Conservation (phyloP, 2,113 vertebrate species). For the Ammodytes dubius region DNA sequence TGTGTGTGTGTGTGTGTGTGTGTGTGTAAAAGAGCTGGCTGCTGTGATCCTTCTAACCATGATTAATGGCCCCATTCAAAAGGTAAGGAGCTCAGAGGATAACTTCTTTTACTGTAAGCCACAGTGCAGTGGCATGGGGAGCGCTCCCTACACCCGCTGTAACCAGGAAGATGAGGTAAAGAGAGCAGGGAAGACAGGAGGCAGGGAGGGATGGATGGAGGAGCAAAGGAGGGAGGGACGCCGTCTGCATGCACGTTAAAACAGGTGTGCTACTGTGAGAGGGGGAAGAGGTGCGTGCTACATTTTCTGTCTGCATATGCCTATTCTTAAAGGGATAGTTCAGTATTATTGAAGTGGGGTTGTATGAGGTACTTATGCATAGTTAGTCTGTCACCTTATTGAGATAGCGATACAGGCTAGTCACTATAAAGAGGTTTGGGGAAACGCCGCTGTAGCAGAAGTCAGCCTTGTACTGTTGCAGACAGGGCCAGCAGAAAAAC, state of each 20-base stretch:
- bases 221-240: not conserved
- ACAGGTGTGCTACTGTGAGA: slow-evolving; percentile 30
- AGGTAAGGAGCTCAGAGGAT: slow-evolving; percentile 82
- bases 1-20: slow-evolving; percentile 8
- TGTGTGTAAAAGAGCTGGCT: slow-evolving; percentile 55
- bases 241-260: slow-evolving; percentile 38
- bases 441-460: too few species aligned
- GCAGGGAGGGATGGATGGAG: slow-evolving; percentile 25
- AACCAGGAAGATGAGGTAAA: slow-evolving; percentile 68
- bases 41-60: slow-evolving; percentile 77
- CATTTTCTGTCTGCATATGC: not conserved
- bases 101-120: slow-evolving; percentile 83
- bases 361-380: too few species aligned
- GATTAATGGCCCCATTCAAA: slow-evolving; percentile 83
- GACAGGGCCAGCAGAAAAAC: too few species aligned
- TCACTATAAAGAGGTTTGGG: too few species aligned
- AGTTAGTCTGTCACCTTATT: too few species aligned
- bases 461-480: too few species aligned
- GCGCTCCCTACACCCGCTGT: slow-evolving; percentile 54
- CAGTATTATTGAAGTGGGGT: too few species aligned
- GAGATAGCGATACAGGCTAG: too few species aligned
- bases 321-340: not conserved
- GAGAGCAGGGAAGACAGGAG: slow-evolving; percentile 56
- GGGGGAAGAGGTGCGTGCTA: not conserved
- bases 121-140: slow-evolving; percentile 69